Evolutionary conservation across 2,888 invertebrate genomes (phyloP), one percentile per base, ranked within the genome.

Genomic region (Lycocerus yunnanus): DNA sequence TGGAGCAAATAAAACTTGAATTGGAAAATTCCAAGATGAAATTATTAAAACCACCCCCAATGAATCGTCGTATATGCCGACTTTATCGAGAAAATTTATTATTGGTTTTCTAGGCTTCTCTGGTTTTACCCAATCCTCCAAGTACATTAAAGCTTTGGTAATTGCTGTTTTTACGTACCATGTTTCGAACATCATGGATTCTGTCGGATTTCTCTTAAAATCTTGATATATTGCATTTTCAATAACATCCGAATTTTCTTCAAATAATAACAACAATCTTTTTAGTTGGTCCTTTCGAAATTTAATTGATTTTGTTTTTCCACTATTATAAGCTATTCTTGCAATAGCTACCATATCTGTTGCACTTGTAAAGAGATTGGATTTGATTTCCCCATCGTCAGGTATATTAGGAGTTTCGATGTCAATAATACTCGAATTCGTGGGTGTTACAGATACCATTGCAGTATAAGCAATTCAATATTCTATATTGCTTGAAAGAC

Each of bases 11-110:
- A 93, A 88, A 73, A 98, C 88, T 82, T 96, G 94, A 24, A 98
- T 85, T 0, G 99, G 99, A 88, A 98, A 99, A 89, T 99, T 99
- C 99, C 99, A 99, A 0, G 98, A 95, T 0, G 97, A 96, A 77
- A 96, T 93, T 1, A 96, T 89, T 4, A 99, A 90, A 2, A 94
- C 95, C 16, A 98, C 96, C 20, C 99, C 99, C 84, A 92, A 96
- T 0, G 99, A 99, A 84, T 99, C 98, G 78, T 94, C 93, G 84
- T 91, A 91, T 80, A 95, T 92, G 72, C 92, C 89, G 8, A 95
- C 91, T 21, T 90, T 90, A 82, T 95, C 95, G 75, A 95, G 83
- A 11, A 94, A 84, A 84, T 95, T 94, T 0, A 93, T 90, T 24
- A 95, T 78, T 16, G 90, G 89, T 84, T 93, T 95, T 20, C 90